A percentile compares a stretch with the other conserved stretches of the same genome.
phyloP scores from a whole-genome alignment of 2,113 vertebrate genomes.

The Nycticryphes semicollaris region DNA sequence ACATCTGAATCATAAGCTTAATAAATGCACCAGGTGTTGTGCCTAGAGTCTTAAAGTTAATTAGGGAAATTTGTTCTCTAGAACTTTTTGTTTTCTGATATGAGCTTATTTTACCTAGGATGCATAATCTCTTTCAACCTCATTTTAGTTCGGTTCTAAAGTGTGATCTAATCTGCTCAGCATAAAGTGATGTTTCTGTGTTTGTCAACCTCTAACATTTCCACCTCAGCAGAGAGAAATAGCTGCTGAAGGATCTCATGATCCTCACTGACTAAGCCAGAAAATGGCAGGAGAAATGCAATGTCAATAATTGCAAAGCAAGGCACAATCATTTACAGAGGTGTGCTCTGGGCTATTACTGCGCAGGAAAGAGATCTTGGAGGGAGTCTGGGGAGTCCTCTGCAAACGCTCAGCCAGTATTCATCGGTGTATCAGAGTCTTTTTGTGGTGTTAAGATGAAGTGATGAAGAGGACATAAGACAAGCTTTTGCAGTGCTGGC shows the following conservation, averaged over 20 bases:
- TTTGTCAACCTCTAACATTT: background rate
- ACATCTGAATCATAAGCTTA: background rate
- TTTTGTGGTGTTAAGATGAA: background rate
- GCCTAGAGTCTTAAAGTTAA: background rate
- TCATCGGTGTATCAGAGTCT: background rate
- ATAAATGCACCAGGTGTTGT: background rate
- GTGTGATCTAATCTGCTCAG: background rate
- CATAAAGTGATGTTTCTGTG: background rate
- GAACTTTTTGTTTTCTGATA: background rate
- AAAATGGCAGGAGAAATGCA: background rate
- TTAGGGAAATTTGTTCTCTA: background rate
- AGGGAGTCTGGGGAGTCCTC: fast-evolving
- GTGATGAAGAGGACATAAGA: background rate
- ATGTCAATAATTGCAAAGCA: background rate
- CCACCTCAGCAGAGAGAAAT: background rate
- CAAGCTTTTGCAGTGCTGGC: background rate
- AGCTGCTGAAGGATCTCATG: background rate
- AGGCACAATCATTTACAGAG: background rate
- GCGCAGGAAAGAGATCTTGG: background rate
- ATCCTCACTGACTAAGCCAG: background rate
- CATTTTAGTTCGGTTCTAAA: background rate
- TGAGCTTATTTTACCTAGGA: background rate
- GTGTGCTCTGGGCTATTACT: background rate
- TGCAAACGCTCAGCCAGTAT: background rate
- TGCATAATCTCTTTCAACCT: background rate